Evolutionary conservation across 2,888 invertebrate genomes (phyloP), one percentile per base, ranked within the genome.

Genomic region (Caenorhabditis zanzibari): DNA sequence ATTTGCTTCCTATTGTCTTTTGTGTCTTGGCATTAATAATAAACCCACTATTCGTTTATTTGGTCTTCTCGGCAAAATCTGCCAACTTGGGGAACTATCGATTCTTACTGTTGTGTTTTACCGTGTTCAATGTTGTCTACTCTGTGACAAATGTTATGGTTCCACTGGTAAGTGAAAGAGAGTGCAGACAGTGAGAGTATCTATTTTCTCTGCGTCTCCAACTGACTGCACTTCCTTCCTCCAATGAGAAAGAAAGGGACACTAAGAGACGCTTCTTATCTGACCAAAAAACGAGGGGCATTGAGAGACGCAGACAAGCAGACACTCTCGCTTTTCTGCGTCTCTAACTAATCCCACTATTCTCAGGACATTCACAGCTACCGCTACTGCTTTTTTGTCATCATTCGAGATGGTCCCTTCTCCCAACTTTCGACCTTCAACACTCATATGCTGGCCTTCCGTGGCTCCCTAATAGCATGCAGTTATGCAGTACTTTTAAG

Each of bases 161-260:
- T 16, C 75, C 75, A 12, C 22, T 75, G 6, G 75, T 75, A 35
- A 66, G 75, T 32, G n/a, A n/a, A n/a, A n/a, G n/a, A n/a, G n/a
- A n/a, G n/a, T n/a, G n/a, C n/a, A n/a, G n/a, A n/a, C n/a, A n/a
- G n/a, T n/a, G n/a, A n/a, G n/a, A n/a, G n/a, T n/a, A n/a, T n/a
- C n/a, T n/a, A n/a, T n/a, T n/a, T n/a, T 32, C 7, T 32, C 32
- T 32, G 32, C 7, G 7, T 32, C 32, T 32, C 7, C 7, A 32
- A 32, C 7, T 7, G 7, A 6, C 7, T 32, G 4, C 7, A 32
- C 7, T 32, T 32, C 7, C 7, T n/a, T n/a, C n/a, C n/a, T n/a
- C n/a, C n/a, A n/a, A n/a, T n/a, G n/a, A n/a, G n/a, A n/a, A n/a
- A n/a, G n/a, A n/a, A n/a, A n/a, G n/a, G n/a, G n/a, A n/a, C n/a